Conservation (phyloP, 2,797 vertebrate genomes). For the Sebastes oblongus region DNA sequence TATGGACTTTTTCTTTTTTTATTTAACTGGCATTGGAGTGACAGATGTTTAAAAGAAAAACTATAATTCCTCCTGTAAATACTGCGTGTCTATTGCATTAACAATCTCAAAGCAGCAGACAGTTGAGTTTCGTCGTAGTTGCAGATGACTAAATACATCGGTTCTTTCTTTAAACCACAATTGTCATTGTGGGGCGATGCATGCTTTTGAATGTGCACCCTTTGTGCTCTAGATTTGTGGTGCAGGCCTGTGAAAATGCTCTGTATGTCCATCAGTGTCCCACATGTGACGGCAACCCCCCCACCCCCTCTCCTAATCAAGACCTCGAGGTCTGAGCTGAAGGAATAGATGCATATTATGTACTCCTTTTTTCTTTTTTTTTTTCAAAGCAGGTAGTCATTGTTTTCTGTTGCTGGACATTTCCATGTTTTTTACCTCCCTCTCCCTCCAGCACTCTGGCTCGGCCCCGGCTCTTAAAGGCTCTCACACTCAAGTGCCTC, state of each 20-base stretch:
- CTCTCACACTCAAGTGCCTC: conserved; percentile 81
- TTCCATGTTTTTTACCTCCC: conserved; percentile 19
- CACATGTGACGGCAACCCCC: conserved; percentile 43
- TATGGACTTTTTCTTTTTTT: conserved; percentile 46
- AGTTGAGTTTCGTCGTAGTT: conserved; percentile 58
- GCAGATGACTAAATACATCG: conserved; percentile 38
- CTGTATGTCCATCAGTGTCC: conserved; percentile 68
- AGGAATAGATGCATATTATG: conserved; percentile 59
- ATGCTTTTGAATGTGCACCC: conserved; percentile 79
- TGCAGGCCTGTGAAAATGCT: conserved; percentile 73
- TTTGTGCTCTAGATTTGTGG: conserved; percentile 71
- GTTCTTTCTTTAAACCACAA: conserved; percentile 40
- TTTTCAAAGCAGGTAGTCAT: conserved; percentile 23
- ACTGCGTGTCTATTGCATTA: conserved; percentile 69
- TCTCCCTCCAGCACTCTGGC: conserved; percentile 42
- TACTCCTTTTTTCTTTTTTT: conserved; percentile 16
- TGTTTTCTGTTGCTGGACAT: conserved; percentile 45
- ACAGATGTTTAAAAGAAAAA: conserved; percentile 57
- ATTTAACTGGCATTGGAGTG: conserved; percentile 72
- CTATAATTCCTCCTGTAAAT: conserved; percentile 75
- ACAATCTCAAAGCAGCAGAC: conserved; percentile 63
- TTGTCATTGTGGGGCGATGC: conserved; percentile 70
- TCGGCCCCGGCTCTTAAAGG: conserved; percentile 69
- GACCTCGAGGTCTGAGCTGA: conserved; percentile 42
- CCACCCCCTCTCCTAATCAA: neutral